Base-by-base conservation (phyloP, 2,797 vertebrate genomes). In the Hirundo rustica region DNA sequence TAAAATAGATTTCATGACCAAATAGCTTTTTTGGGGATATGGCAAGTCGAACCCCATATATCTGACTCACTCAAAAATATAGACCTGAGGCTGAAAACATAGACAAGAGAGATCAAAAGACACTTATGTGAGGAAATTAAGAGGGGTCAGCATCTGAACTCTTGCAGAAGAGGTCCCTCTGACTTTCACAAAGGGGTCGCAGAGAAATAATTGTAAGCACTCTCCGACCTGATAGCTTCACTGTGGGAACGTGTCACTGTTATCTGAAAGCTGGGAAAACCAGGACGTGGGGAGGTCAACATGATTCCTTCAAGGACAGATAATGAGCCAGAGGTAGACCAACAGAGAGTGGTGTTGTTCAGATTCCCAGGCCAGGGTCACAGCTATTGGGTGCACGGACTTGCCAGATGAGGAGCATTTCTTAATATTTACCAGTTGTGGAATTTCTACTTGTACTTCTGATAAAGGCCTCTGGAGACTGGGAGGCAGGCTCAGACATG, bases 261-360 rank as follows among this genome's bases (percentile, higher is more conserved):
- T 88, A 62, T 60, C 67, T 72, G 61, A 88, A 85, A 89, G 68
- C 47, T 85, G 75, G 58, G 91, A 89, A 91, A 95, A 83, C 27
- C 72, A 83, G 53, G 9, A 61, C 65, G 61, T 1, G 13, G 57
- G 20, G 38, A 74, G 20, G 75, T 57, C 89, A 91, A 65, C 78
- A 68, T 3, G 30, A 83, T 58, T 75, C 76, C 87, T 80, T 71
- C 88, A 93, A 94, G 84, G 93, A 67, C 88, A 94, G 87, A 83
- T 83, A 91, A 73, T 51, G 65, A 94, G 47, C 30, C 74, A 85
- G 74, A 87, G 34, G 75, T 54, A 36, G 57, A 65, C 5, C 38
- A 75, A 64, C 50, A 76, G n/a, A 34, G 68, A 45, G 4, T 77
- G 42, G 0, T 79, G 78, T 2, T 92, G 34, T 72, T 92, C 76